These are phyloP conservation scores for Torymus auratus DNA, from an alignment of 2,888 invertebrate genomes.

Conservation along the genomic window DNA sequence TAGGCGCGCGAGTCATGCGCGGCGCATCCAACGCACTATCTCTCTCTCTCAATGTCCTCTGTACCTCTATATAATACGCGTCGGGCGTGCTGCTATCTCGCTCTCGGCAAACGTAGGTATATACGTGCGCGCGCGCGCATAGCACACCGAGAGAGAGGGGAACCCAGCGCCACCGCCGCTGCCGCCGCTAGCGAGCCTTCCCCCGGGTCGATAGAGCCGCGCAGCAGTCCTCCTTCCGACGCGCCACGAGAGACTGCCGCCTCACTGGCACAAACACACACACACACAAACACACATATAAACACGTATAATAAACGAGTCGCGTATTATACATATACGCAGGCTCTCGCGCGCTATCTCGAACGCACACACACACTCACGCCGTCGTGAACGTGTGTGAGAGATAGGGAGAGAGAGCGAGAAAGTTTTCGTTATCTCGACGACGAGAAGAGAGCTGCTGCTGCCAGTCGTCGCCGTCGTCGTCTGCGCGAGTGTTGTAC, in stretches of 20 bases:
- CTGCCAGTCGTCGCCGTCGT: constrained; percentile 8
- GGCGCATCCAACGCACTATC: not conserved
- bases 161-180: not conserved
- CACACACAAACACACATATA: not conserved
- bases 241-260: constrained; percentile 48
- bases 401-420: too few species aligned
- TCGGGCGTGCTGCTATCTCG: too few species aligned
- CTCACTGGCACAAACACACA: not conserved
- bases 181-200: constrained; percentile 27
- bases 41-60: constrained; percentile 12
- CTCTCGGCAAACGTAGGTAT: too few species aligned
- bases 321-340: too few species aligned
- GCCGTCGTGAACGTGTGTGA: not conserved
- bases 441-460: not conserved
- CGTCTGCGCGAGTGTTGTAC: constrained; percentile 7
- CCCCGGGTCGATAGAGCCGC: constrained; percentile 60
- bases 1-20: too few species aligned
- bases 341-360: not conserved
- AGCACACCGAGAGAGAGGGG: constrained; percentile 5
- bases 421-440: not conserved
- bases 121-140: too few species aligned
- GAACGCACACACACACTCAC: not conserved
- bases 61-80: constrained; percentile 21
- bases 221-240: constrained; percentile 55
- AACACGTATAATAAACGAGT: too few species aligned